Evolutionary conservation across 1,140 invertebrate genomes (phyloP).

Genomic region (Leptinotarsa lineolata): DNA sequence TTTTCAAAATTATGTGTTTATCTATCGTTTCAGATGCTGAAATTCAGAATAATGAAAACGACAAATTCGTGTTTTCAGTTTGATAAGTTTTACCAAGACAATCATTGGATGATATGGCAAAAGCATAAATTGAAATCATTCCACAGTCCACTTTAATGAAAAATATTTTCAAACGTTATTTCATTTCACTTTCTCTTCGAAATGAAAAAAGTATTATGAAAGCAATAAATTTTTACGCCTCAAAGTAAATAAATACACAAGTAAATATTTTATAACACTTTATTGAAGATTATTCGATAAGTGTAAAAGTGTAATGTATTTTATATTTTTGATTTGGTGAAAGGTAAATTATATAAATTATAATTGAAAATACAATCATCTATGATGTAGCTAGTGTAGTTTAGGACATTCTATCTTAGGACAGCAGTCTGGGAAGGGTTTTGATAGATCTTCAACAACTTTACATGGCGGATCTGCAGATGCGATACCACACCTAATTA

Average conservation of each 20-base stretch:
- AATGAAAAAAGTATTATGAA: background rate
- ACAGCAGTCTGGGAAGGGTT: conserved; percentile 31
- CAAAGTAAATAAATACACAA: conserved; percentile 1
- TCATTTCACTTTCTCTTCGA: background rate
- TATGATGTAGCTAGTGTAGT: background rate
- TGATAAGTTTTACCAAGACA: too few species aligned
- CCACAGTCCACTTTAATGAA: too few species aligned
- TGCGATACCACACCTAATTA: conserved; percentile 9
- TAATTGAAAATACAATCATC: background rate
- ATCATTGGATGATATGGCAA: too few species aligned
- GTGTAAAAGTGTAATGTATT: too few species aligned
- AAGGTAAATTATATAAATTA: too few species aligned
- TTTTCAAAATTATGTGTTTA: too few species aligned
- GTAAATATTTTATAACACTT: background rate
- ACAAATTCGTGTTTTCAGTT: too few species aligned
- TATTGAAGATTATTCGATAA: background rate
- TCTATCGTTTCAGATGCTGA: too few species aligned
- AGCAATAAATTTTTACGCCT: background rate
- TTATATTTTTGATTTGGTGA: background rate
- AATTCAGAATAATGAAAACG: too few species aligned
- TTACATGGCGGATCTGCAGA: conserved; percentile 21
- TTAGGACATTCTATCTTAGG: conserved; percentile 12
- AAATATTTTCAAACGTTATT: background rate
- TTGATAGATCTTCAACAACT: conserved; percentile 23
- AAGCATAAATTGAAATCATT: too few species aligned